These are phyloP conservation scores for Listronotus oregonensis DNA, from an alignment of 1,140 invertebrate genomes.

Conservation along the genomic window DNA sequence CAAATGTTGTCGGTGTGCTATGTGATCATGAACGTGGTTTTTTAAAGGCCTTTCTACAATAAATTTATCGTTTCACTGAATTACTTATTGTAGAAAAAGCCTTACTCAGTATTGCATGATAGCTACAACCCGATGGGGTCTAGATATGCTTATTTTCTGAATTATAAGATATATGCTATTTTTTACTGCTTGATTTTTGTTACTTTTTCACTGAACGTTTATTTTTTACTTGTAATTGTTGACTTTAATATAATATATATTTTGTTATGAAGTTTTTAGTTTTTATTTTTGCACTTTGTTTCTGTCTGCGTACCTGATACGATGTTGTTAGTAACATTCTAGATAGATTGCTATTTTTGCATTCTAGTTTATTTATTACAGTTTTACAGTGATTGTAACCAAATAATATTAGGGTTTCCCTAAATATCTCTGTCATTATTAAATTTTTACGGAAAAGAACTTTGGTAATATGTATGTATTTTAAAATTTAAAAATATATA, in stretches of 20 bases:
- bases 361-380: background rate
- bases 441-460: no score
- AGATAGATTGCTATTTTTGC: slow-evolving; percentile 4
- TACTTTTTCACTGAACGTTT: slow-evolving; percentile 51
- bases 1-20: slow-evolving; percentile 20
- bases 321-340: slow-evolving; percentile 31
- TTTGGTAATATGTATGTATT: no score
- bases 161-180: slow-evolving; percentile 46
- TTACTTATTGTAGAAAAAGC: slow-evolving; percentile 7
- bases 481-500: no score
- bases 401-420: no score
- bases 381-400: background rate
- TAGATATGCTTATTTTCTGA: slow-evolving; percentile 50
- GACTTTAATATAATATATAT: slow-evolving; percentile 55
- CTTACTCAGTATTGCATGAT: slow-evolving; percentile 48
- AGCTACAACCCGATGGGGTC: slow-evolving; percentile 42
- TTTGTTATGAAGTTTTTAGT: slow-evolving; percentile 48
- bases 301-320: slow-evolving; percentile 50
- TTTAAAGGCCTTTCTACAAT: slow-evolving; percentile 18
- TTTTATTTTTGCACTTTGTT: slow-evolving; percentile 40
- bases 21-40: slow-evolving; percentile 36
- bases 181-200: slow-evolving; percentile 50
- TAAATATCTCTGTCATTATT: no score
- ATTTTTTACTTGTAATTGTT: slow-evolving; percentile 55
- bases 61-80: background rate